A percentile compares a stretch with the other conserved stretches of the same genome.
Conservation (phyloP, 2,888 invertebrate genomes). For the Heliconius aoede region DNA sequence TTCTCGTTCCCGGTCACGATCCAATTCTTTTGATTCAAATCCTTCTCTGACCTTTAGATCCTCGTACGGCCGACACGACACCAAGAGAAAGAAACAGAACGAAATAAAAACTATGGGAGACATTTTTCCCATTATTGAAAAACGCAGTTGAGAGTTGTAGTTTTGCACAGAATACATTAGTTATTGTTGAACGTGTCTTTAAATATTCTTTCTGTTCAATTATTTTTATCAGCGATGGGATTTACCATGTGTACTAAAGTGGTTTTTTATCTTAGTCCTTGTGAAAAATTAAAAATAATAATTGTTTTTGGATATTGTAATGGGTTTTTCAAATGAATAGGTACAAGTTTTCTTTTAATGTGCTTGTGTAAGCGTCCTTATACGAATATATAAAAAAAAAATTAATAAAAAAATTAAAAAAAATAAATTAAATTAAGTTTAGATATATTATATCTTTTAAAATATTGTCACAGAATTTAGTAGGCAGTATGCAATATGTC, state of each 20-base stretch:
- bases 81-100: slow-evolving; percentile 25
- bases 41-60: slow-evolving; percentile 33
- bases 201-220: slow-evolving; percentile 40
- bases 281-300: slow-evolving; percentile 34
- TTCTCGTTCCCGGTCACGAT: slow-evolving; percentile 21
- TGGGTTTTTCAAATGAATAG: slow-evolving; percentile 35
- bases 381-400: no score
- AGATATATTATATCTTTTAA: no score
- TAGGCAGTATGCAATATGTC: no score
- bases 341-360: neutral
- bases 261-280: slow-evolving; percentile 42
- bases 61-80: slow-evolving; percentile 30
- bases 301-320: slow-evolving; percentile 37
- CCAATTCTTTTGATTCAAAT: slow-evolving; percentile 32
- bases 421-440: neutral
- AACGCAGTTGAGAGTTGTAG: neutral
- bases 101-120: slow-evolving; percentile 21
- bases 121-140: slow-evolving; percentile 29
- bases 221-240: slow-evolving; percentile 42
- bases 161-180: slow-evolving; percentile 16
- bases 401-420: no score
- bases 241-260: slow-evolving; percentile 39
- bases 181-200: slow-evolving; percentile 40
- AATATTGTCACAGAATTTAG: no score
- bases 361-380: neutral